Conservation (phyloP, 2,797 vertebrate genomes). For the Eidolon dupreanum region DNA sequence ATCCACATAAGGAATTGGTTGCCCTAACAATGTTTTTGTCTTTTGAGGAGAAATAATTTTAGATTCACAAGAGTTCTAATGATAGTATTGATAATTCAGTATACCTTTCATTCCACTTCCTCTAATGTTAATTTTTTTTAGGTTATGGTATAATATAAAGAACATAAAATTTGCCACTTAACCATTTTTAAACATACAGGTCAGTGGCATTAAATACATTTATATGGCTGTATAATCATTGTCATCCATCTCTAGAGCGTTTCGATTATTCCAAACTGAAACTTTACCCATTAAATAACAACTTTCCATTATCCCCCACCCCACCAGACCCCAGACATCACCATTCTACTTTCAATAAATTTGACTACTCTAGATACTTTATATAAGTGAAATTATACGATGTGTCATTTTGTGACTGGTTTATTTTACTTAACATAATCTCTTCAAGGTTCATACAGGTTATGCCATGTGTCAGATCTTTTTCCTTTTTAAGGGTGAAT, state of each 20-base stretch:
- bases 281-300: neutral
- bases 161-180: neutral
- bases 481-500: neutral
- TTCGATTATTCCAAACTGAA: neutral
- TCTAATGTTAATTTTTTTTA: neutral
- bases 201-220: neutral
- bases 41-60: neutral
- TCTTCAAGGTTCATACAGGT: neutral
- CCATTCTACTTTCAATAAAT: neutral
- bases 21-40: neutral
- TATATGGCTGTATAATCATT: too few species aligned
- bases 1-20: neutral
- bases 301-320: rapidly evolving
- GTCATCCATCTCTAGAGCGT: neutral
- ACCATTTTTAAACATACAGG: neutral
- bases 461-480: neutral
- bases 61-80: neutral
- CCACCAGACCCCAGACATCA: rapidly evolving
- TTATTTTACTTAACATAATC: neutral
- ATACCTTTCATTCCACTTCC: neutral
- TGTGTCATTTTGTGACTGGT: neutral
- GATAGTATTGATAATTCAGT: neutral
- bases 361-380: neutral
- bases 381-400: neutral
- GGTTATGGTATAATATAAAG: neutral